phyloP scores from a whole-genome alignment of 1,140 invertebrate genomes.

The Camponotus floridanus region DNA sequence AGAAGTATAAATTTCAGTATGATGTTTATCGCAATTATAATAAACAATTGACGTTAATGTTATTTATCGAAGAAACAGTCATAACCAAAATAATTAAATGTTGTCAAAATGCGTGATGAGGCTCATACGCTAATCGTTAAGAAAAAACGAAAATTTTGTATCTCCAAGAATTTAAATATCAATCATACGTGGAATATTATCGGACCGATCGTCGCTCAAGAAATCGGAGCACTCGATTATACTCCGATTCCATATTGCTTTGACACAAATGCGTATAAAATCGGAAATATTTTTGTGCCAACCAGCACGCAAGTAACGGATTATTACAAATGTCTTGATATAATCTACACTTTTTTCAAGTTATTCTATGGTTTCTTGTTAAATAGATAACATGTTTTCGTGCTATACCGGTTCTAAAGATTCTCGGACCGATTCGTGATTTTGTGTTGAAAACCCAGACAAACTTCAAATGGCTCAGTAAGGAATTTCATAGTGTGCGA shows the following conservation, averaged over 20 bases:
- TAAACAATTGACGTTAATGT: neutral
- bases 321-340: neutral
- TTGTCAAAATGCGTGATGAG: conserved; percentile 5
- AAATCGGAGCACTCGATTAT: conserved; percentile 68
- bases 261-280: conserved; percentile 75
- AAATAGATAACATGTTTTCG: conserved; percentile 66
- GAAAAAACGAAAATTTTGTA: conserved; percentile 19
- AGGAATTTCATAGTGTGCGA: conserved; percentile 57
- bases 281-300: conserved; percentile 77
- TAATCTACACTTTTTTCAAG: neutral
- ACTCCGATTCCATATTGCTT: conserved; percentile 71
- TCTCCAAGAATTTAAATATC: conserved; percentile 69
- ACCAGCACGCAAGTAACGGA: conserved; percentile 45
- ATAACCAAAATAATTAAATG: conserved; percentile 50
- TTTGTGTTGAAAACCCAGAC: conserved; percentile 51
- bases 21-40: conserved; percentile 10
- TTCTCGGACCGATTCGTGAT: conserved; percentile 74
- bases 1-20: conserved; percentile 7
- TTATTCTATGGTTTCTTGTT: neutral
- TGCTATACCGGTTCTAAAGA: conserved; percentile 30
- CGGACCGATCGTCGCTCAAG: conserved; percentile 55
- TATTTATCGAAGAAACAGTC: neutral
- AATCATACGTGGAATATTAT: conserved; percentile 72
- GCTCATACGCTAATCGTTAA: neutral
- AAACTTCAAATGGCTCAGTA: conserved; percentile 49